Conservation (phyloP, 1,140 invertebrate genomes). For the Trichonephila inaurata region DNA sequence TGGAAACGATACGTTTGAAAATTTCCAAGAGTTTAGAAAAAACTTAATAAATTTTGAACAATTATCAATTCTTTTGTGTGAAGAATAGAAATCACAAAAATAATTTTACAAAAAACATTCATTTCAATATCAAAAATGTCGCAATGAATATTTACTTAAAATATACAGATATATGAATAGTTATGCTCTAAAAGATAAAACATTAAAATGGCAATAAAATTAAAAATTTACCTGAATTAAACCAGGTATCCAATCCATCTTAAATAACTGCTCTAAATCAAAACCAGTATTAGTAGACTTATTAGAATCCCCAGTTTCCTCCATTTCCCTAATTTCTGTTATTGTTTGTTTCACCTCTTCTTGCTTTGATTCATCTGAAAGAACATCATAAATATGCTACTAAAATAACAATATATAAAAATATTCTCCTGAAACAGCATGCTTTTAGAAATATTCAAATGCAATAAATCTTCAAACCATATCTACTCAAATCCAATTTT, state of each 20-base stretch:
- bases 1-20: too few relatives aligned
- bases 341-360: constrained; percentile 35
- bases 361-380: constrained; percentile 18
- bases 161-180: too few relatives aligned
- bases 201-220: too few relatives aligned
- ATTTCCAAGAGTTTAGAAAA: too few relatives aligned
- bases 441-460: background rate
- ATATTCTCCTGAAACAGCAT: background rate
- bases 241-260: constrained; percentile 85
- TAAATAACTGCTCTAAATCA: constrained; percentile 88
- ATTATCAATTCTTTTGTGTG: too few relatives aligned
- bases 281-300: constrained; percentile 82
- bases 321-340: constrained; percentile 1
- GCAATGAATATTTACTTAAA: too few relatives aligned
- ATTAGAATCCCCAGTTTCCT: background rate
- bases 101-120: too few relatives aligned
- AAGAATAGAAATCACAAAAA: too few relatives aligned
- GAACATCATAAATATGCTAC: background rate
- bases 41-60: too few relatives aligned
- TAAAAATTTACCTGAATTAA: constrained; percentile 83
- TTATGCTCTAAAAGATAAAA: too few relatives aligned
- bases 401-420: background rate
- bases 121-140: too few relatives aligned
- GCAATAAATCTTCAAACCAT: background rate
- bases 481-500: too few relatives aligned